Percentiles rank a stretch among this genome's conserved stretches.
Conservation (phyloP, 2,888 invertebrate species). For the Volucella inflata region DNA sequence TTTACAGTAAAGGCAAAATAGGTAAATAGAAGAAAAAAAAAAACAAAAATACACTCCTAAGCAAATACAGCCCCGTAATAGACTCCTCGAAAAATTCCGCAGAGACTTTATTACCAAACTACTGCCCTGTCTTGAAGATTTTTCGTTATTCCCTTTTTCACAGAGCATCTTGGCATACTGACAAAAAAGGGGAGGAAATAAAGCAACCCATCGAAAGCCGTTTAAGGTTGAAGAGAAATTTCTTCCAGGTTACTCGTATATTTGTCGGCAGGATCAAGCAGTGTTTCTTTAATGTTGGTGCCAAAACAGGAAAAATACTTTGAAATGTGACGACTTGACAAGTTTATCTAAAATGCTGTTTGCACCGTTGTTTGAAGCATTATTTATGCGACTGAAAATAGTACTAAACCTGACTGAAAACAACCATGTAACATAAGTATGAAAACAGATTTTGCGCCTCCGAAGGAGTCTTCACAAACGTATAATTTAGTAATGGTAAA, state of each 20-base stretch:
- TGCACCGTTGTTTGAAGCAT: conserved; percentile 13
- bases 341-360: conserved; percentile 29
- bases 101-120: conserved; percentile 6
- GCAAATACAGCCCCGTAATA: conserved; percentile 32
- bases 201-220: background rate
- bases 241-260: background rate
- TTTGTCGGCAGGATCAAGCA: background rate
- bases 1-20: background rate
- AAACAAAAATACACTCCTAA: conserved; percentile 16
- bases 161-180: background rate
- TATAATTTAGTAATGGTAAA: conserved; percentile 16
- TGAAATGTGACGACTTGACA: background rate
- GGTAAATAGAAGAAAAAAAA: background rate
- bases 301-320: background rate
- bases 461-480: background rate
- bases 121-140: background rate
- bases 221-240: conserved; percentile 5
- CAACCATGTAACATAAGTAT: background rate
- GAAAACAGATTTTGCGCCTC: conserved; percentile 2
- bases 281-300: background rate
- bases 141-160: background rate
- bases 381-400: conserved; percentile 14
- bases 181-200: background rate
- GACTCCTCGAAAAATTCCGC: conserved; percentile 22
- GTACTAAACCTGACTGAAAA: background rate